A percentile compares a stretch with the other conserved stretches of the same genome.
Conservation (phyloP, 2,113 vertebrate genomes). For the Saimiri boliviensis region DNA sequence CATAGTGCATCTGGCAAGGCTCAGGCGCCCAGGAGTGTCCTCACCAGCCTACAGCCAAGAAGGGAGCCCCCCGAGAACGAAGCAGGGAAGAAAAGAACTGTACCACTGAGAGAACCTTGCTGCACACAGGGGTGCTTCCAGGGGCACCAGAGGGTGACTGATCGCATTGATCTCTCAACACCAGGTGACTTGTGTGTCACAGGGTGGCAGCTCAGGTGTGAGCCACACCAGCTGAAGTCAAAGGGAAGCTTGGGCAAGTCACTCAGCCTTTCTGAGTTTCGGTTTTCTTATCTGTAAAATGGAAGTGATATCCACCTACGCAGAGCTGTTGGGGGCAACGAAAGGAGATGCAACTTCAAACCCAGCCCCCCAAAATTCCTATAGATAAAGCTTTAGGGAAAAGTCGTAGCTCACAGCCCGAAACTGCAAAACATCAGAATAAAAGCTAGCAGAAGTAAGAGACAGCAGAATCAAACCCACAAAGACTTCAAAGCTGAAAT, state of each 20-base stretch:
- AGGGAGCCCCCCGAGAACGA: neutral
- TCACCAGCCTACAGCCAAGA: too few species aligned
- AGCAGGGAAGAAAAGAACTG: rapidly evolving
- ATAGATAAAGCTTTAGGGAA: neutral
- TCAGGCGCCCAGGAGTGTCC: rapidly evolving
- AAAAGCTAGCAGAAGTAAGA: neutral
- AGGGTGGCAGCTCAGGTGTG: neutral
- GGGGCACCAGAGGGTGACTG: neutral
- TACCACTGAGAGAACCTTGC: rapidly evolving
- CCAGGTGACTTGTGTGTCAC: rapidly evolving
- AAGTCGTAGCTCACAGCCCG: neutral
- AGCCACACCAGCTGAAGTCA: too few species aligned
- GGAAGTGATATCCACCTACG: neutral
- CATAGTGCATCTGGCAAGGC: rapidly evolving
- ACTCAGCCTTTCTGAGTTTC: neutral
- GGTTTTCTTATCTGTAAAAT: neutral
- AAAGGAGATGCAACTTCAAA: neutral
- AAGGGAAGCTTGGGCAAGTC: neutral
- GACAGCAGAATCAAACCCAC: neutral
- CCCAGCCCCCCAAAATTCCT: neutral
- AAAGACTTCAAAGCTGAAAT: neutral
- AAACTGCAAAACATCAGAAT: neutral
- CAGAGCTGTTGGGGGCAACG: neutral
- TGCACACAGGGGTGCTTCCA: rapidly evolving
- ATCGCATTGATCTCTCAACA: rapidly evolving